These are phyloP conservation scores for Brachionus plicatilis DNA, from an alignment of 1,140 invertebrate species.

Conservation along the genomic window DNA sequence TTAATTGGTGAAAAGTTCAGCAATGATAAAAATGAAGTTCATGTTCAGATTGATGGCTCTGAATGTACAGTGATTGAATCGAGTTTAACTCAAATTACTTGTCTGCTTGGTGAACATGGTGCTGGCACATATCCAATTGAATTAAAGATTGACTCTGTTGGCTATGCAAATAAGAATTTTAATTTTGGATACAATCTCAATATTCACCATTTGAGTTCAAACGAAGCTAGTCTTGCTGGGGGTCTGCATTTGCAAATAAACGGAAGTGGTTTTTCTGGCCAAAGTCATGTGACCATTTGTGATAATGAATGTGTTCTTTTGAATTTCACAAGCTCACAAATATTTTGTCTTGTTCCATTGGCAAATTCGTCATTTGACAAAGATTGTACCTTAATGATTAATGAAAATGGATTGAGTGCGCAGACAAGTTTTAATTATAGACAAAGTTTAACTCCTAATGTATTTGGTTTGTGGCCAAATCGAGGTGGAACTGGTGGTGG, in stretches of 20 bases:
- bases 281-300: not conserved
- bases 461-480: constrained; percentile 41
- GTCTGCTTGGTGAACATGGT: constrained; percentile 40
- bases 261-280: constrained; percentile 6
- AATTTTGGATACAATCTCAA: not conserved
- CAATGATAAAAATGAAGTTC: not conserved
- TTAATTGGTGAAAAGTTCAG: not conserved
- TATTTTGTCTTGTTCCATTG: not conserved
- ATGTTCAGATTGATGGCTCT: not conserved
- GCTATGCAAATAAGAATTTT: constrained; percentile 19
- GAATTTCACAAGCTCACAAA: not conserved
- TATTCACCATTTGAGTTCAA: not conserved
- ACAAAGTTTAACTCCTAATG: not conserved
- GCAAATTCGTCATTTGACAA: constrained; percentile 1
- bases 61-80: not conserved
- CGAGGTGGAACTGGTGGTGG: constrained; percentile 44
- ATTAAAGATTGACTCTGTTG: constrained; percentile 37
- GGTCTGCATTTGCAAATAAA: not conserved
- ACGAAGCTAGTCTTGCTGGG: constrained; percentile 2
- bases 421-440: not conserved
- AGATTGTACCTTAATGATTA: not conserved
- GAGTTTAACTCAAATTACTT: constrained; percentile 38
- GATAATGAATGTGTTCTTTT: not conserved
- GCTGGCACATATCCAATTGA: constrained; percentile 41
- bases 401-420: not conserved